A percentile compares a stretch with the other conserved stretches of the same genome.
These are phyloP conservation scores for Lacerta agilis DNA, from an alignment of 2,797 vertebrate genomes.

Conservation along the genomic window DNA sequence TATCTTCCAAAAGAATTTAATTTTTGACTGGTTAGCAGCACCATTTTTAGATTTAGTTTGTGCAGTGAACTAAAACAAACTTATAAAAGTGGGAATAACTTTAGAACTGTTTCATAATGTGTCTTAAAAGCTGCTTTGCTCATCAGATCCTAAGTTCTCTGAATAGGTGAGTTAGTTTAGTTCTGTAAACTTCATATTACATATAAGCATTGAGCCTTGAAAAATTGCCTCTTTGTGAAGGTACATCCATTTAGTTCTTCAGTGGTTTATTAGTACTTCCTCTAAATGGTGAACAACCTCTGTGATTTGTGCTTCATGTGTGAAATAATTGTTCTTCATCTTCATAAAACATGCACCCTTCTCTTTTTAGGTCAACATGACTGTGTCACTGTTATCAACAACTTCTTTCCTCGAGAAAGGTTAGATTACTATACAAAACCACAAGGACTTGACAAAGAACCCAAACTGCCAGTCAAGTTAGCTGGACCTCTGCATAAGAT, in stretches of 20 bases:
- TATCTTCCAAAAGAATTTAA: background rate
- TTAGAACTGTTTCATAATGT: constrained; percentile 37
- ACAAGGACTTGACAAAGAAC: constrained; percentile 94
- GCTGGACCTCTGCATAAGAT: constrained; percentile 95
- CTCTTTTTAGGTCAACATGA: constrained; percentile 90
- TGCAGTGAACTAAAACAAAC: constrained; percentile 28
- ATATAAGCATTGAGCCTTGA: constrained; percentile 30
- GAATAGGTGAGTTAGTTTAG: constrained; percentile 46
- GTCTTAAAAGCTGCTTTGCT: constrained; percentile 28
- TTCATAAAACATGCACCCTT: background rate
- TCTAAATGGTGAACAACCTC: background rate
- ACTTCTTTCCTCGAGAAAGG: constrained; percentile 94
- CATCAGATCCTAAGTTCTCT: constrained; percentile 43
- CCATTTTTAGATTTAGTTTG: constrained; percentile 18
- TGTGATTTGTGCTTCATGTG: background rate
- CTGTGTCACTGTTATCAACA: constrained; percentile 97
- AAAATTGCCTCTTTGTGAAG: constrained; percentile 34
- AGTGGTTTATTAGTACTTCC: background rate
- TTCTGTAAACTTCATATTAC: constrained; percentile 41
- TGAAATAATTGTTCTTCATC: background rate
- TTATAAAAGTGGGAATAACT: background rate
- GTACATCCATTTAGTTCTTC: constrained; percentile 26
- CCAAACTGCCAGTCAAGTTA: constrained; percentile 91
- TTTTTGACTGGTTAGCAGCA: background rate
- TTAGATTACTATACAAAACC: constrained; percentile 95